These are phyloP conservation scores for Tyto alba DNA, from an alignment of 2,113 vertebrate genomes.

Conservation along the genomic window DNA sequence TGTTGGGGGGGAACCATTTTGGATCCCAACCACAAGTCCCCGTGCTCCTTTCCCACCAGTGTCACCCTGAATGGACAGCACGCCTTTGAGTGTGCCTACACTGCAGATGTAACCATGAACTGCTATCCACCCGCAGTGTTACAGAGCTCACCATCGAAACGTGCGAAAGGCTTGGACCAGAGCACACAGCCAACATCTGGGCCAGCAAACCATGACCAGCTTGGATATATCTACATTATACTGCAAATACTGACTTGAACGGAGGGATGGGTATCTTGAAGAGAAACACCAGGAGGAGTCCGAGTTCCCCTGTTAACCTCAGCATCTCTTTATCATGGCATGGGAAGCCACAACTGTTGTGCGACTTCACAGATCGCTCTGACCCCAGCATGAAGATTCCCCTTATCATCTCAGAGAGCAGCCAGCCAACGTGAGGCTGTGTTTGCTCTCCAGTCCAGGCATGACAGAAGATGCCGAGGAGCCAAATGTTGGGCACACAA, in stretches of 20 bases:
- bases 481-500: neutral
- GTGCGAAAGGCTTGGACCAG: neutral
- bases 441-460: neutral
- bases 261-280: neutral
- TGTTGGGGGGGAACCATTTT: neutral
- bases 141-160: accelerated
- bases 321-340: neutral
- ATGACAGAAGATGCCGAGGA: accelerated
- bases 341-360: neutral
- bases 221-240: accelerated
- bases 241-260: neutral
- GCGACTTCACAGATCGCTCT: neutral
- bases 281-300: neutral
- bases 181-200: neutral
- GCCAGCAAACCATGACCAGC: neutral
- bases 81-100: neutral
- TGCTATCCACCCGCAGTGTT: neutral
- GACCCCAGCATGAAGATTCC: neutral
- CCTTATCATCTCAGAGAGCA: neutral
- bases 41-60: neutral
- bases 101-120: neutral
- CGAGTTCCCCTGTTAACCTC: neutral
- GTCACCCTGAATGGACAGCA: neutral
- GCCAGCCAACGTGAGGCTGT: neutral
- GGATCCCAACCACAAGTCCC: neutral